Evolutionary conservation across 2,113 vertebrate genomes (phyloP).

Genomic region (Glaucidium brasilianum): DNA sequence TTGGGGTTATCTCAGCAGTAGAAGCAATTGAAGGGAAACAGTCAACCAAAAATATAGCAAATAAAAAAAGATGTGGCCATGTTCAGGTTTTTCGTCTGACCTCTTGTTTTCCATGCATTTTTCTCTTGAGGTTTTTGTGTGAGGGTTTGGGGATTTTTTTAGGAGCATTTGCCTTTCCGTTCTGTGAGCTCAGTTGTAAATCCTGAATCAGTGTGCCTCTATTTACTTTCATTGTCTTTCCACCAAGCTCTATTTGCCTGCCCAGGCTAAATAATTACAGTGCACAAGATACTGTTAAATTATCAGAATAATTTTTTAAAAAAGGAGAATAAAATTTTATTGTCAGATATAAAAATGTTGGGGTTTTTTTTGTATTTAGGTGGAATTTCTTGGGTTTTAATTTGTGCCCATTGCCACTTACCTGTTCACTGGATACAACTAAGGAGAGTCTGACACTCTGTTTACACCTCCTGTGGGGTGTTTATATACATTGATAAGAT

Average conservation of each 20-base stretch:
- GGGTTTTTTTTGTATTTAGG: accelerated
- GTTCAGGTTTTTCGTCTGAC: neutral
- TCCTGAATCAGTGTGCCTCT: neutral
- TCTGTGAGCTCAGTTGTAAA: neutral
- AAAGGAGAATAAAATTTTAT: neutral
- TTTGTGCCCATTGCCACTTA: neutral
- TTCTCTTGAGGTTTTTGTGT: neutral
- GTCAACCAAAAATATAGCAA: neutral
- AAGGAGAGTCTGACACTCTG: neutral
- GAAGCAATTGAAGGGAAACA: neutral
- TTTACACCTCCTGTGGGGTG: accelerated
- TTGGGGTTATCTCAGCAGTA: neutral
- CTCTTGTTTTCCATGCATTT: neutral
- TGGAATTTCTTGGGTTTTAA: neutral
- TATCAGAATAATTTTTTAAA: neutral
- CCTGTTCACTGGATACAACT: neutral
- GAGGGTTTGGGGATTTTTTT: neutral
- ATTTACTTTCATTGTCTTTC: neutral
- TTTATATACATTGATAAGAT: neutral
- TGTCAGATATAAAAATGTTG: neutral
- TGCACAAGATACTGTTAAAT: neutral
- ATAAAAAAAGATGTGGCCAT: neutral
- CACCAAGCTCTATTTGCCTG: neutral
- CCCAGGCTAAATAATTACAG: neutral
- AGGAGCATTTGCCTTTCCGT: neutral